phyloP scores from a whole-genome alignment of 2,797 vertebrate species.

The Pteronotus mesoamericanus region DNA sequence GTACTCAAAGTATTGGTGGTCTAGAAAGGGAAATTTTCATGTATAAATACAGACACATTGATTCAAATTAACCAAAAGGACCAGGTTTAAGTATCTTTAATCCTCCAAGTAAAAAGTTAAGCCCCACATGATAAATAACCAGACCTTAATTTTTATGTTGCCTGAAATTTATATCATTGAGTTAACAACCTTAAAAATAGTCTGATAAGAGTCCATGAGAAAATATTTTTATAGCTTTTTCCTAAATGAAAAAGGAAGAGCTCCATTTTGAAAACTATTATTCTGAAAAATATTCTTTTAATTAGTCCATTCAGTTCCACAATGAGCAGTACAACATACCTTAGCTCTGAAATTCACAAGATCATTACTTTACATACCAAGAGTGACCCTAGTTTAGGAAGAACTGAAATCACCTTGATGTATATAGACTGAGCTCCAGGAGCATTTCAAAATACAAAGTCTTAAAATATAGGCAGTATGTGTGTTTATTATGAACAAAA shows the following conservation, averaged over 20 bases:
- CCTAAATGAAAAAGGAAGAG: background rate
- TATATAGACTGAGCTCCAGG: background rate
- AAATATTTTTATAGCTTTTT: background rate
- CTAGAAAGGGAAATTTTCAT: background rate
- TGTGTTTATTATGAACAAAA: background rate
- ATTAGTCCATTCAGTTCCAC: background rate
- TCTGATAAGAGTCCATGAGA: background rate
- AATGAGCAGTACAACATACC: background rate
- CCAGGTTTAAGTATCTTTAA: background rate
- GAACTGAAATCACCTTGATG: background rate
- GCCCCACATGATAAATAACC: background rate
- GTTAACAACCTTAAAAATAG: background rate
- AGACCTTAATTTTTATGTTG: slow-evolving; percentile 4
- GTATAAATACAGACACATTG: background rate
- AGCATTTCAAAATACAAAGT: background rate
- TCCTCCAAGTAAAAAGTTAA: slow-evolving; percentile 16
- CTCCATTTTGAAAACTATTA: background rate
- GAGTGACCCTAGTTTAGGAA: background rate
- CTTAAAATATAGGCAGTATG: background rate
- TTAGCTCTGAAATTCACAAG: background rate
- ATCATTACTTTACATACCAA: background rate
- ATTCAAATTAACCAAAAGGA: background rate
- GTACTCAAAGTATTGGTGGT: background rate
- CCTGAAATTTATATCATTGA: background rate
- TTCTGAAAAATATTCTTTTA: background rate